Conservation (phyloP, 1,140 invertebrate genomes). For the Catajapyx aquilonaris region DNA sequence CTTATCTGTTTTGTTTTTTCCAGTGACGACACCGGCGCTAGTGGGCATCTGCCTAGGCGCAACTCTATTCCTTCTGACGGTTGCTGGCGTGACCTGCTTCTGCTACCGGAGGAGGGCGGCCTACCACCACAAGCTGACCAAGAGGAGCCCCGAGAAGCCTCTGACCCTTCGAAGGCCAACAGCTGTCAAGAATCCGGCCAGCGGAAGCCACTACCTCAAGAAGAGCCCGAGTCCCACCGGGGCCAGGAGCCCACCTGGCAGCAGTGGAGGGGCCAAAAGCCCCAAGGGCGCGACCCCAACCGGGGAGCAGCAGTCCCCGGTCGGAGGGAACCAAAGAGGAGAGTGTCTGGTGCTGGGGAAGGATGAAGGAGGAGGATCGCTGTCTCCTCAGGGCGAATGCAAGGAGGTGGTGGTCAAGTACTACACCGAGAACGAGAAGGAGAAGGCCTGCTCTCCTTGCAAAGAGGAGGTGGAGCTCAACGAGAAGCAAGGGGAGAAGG, state of each 20-base stretch:
- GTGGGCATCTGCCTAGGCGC: constrained; percentile 37
- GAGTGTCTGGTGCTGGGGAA: neutral
- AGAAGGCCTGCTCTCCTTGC: constrained; percentile 21
- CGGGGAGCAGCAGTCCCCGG: constrained; percentile 4
- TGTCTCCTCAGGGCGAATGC: neutral
- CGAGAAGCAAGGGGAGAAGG: constrained; percentile 29
- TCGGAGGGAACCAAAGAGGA: neutral
- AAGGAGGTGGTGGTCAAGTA: constrained; percentile 8
- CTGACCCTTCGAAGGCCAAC: constrained; percentile 37
- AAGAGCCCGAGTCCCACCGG: constrained; percentile 70
- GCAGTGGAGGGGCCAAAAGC: too few species aligned
- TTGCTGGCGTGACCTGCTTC: constrained; percentile 33
- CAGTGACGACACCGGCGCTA: constrained; percentile 36
- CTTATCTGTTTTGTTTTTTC: constrained; percentile 19
- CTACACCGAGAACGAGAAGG: constrained; percentile 24
- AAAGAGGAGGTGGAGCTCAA: constrained; percentile 36
- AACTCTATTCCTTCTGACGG: constrained; percentile 28
- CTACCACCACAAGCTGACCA: constrained; percentile 1
- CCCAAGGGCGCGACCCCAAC: too few species aligned
- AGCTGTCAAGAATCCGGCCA: constrained; percentile 37
- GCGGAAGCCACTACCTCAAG: constrained; percentile 56
- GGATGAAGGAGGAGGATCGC: neutral
- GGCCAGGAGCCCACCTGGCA: constrained; percentile 21
- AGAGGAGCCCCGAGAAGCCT: constrained; percentile 26
- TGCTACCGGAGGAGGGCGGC: constrained; percentile 26